These are phyloP conservation scores for Esox masquinongy DNA, from an alignment of 2,797 vertebrate genomes.

Conservation along the genomic window DNA sequence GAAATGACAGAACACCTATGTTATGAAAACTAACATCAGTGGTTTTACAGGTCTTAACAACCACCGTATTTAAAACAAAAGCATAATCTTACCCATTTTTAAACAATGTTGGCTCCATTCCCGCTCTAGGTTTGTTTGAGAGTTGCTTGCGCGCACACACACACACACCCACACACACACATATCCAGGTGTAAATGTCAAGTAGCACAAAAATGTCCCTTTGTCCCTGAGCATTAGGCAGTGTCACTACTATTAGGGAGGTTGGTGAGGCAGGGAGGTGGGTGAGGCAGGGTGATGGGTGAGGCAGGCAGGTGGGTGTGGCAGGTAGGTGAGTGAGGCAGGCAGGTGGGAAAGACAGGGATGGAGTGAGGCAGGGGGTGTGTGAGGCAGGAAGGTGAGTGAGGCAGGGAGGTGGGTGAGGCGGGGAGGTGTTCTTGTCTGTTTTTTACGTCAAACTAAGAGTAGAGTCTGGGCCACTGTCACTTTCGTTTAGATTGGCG, in stretches of 20 bases:
- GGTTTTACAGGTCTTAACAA: not conserved
- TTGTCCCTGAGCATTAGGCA: not conserved
- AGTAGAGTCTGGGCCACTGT: slow-evolving; percentile 19
- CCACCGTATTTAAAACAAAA: not conserved
- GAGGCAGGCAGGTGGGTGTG: not conserved
- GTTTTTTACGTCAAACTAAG: slow-evolving; percentile 47
- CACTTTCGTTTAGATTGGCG: slow-evolving; percentile 12
- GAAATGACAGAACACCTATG: not conserved
- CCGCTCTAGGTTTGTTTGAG: not conserved
- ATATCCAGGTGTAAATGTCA: not conserved
- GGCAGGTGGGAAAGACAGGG: not conserved
- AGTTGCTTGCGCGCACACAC: not conserved
- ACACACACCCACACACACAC: no score
- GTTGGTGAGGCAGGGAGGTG: slow-evolving; percentile 7
- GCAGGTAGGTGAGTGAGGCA: no score
- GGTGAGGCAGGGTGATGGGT: no score
- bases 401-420: no score
- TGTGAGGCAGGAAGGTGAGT: no score
- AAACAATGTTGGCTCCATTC: not conserved
- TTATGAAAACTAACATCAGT: not conserved
- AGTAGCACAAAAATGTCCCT: slow-evolving; percentile 8
- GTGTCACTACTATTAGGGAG: slow-evolving; percentile 25
- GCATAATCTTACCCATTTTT: not conserved
- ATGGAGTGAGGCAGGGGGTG: no score
- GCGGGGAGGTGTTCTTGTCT: not conserved